Base-by-base conservation (phyloP, 2,888 invertebrate genomes). In the Carabus problematicus region DNA sequence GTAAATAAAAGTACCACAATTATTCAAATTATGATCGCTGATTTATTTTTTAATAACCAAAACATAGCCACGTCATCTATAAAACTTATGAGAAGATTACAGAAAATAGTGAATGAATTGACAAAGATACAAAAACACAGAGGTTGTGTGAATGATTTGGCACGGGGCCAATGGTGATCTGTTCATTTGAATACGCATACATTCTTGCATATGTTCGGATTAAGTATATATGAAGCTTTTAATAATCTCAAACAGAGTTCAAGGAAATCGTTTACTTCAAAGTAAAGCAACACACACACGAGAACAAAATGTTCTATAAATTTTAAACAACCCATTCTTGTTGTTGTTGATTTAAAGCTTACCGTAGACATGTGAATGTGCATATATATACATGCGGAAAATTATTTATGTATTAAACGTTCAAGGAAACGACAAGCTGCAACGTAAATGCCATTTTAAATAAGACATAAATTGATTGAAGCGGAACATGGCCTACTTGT, bases 241-340 rank as follows among this genome's bases (percentile, higher is more conserved):
- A 60, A 60, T 43, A 60, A 60, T 60, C 16, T 60, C 45, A 45
- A 43, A 45, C 19, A 19, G 45, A 60, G 43, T 60, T 42, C 43
- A 60, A 60, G 45, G 42, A 60, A 60, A 45, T 45, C 43, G 43
- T 60, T 60, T 55, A 60, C 60, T 14, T 59, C 60, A 60, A 60
- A 60, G 45, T 29, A n/a, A 19, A 29, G 29, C 29, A 29, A 6
- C 7, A 16, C 43, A 42, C 43, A 59, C 14, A 40, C 12, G 58
- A n/a, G n/a, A 12, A 42, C 41, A 59, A 58, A 58, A 43, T 59
- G 59, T 42, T 59, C 59, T 42, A 11, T 59, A 59, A 45, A 60
- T 60, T 60, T 45, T 60, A 60, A 43, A 60, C 43, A 60, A 59
- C 43, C 42, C 58, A 12, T 41, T 29, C 3, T 29, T 29, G 29